These are phyloP conservation scores for Leucophora obtusa DNA, from an alignment of 2,888 invertebrate species.

Conservation along the genomic window DNA sequence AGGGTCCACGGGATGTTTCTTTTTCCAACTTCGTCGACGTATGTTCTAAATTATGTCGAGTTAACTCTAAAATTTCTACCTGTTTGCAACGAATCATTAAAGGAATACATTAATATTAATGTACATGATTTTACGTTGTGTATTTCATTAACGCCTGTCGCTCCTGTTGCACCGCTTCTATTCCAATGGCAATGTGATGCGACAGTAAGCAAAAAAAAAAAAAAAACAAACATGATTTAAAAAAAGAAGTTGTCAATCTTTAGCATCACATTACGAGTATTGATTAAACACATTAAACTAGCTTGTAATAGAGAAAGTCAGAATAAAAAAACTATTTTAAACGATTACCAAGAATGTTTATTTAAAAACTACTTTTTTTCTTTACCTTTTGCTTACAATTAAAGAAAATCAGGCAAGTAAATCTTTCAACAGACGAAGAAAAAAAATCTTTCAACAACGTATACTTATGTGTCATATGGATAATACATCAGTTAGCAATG, in stretches of 20 bases:
- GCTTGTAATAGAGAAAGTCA: constrained; percentile 1
- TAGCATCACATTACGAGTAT: constrained; percentile 22
- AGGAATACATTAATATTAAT: too few species aligned
- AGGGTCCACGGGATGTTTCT: too few species aligned
- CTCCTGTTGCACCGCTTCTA: background rate
- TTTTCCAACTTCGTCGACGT: too few species aligned
- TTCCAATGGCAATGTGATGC: background rate
- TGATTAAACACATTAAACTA: constrained; percentile 5
- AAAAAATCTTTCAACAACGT: background rate
- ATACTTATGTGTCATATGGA: background rate
- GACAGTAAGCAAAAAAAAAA: background rate
- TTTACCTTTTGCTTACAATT: too few species aligned
- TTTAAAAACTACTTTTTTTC: constrained; percentile 14
- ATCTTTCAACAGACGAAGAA: constrained; percentile 9
- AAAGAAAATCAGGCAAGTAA: constrained; percentile 23
- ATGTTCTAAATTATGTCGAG: too few species aligned
- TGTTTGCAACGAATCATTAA: too few species aligned
- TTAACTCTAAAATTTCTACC: too few species aligned
- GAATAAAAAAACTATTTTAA: constrained; percentile 20
- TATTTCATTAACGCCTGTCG: background rate
- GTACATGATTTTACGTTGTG: background rate
- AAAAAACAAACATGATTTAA: background rate
- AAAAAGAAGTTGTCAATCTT: constrained; percentile 26
- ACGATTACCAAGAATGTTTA: constrained; percentile 33
- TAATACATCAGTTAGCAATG: background rate